Percentiles rank a stretch among this genome's conserved stretches.
These are phyloP conservation scores for Pongo abelii DNA, from an alignment of 2,113 vertebrate genomes.

Conservation along the genomic window DNA sequence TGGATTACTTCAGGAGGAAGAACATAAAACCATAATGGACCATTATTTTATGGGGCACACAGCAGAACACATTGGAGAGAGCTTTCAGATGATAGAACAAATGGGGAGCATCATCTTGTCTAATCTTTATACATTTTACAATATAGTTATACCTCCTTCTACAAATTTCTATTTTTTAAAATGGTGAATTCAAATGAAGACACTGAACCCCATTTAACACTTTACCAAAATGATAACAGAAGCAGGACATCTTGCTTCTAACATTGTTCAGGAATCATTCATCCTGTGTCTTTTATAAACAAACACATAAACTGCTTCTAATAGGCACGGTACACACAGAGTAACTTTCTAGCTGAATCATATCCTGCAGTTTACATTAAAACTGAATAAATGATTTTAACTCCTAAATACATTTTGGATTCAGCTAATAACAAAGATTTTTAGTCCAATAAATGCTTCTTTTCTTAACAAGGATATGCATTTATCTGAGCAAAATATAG, in stretches of 20 bases:
- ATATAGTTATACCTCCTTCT: not conserved
- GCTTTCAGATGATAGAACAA: not conserved
- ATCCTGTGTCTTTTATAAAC: not conserved
- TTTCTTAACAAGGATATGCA: not conserved
- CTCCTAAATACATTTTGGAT: not conserved
- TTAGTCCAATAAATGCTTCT: not conserved
- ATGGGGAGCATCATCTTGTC: not conserved
- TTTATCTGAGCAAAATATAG: not conserved
- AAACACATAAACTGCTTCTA: not conserved
- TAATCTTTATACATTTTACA: not conserved
- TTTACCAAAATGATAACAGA: not conserved
- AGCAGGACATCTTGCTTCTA: not conserved
- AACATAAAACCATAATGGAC: not conserved
- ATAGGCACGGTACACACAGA: not conserved
- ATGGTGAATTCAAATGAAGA: not conserved
- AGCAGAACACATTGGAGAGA: not conserved
- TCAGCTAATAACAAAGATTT: not conserved
- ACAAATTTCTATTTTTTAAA: not conserved
- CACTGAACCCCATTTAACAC: not conserved
- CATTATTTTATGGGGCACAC: not conserved
- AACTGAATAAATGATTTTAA: not conserved
- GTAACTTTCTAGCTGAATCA: not conserved
- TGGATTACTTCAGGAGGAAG: rapidly evolving
- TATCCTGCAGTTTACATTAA: not conserved
- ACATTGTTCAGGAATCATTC: not conserved